Evolutionary conservation across 2,113 vertebrate genomes (phyloP).

Genomic region (Oncorhynchus clarkii): DNA sequence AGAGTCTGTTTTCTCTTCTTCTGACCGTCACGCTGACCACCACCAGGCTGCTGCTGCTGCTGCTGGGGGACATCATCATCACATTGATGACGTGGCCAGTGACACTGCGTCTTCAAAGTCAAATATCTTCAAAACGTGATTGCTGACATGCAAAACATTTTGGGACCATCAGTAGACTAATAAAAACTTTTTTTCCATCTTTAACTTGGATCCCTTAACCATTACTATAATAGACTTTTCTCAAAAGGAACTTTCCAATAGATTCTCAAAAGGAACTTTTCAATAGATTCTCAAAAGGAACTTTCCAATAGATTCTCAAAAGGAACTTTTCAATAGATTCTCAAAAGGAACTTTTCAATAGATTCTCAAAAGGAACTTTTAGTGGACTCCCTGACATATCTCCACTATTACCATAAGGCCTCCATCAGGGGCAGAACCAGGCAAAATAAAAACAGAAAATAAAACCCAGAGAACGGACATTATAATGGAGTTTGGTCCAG

Average conservation of each 20-base stretch:
- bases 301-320: too few relatives aligned
- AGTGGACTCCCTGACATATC: not conserved
- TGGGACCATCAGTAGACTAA: not conserved
- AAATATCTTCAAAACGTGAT: too few relatives aligned
- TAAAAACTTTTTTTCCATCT: not conserved
- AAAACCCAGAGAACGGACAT: not conserved
- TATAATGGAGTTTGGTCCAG: not conserved
- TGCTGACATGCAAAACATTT: too few relatives aligned
- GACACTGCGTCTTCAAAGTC: too few relatives aligned
- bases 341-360: too few relatives aligned
- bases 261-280: not conserved
- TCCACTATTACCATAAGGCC: not conserved
- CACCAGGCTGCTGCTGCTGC: not conserved
- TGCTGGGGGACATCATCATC: constrained; percentile 32
- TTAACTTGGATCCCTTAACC: constrained; percentile 5
- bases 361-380: too few relatives aligned
- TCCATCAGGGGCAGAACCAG: not conserved
- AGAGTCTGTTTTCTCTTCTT: constrained; percentile 73
- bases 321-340: too few relatives aligned
- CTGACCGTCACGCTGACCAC: constrained; percentile 57
- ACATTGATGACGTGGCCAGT: not conserved
- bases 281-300: too few relatives aligned
- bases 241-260: not conserved
- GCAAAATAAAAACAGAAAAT: not conserved
- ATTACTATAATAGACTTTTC: not conserved